Base-by-base conservation (phyloP, 1,140 invertebrate species). In the Cephus cinctus region DNA sequence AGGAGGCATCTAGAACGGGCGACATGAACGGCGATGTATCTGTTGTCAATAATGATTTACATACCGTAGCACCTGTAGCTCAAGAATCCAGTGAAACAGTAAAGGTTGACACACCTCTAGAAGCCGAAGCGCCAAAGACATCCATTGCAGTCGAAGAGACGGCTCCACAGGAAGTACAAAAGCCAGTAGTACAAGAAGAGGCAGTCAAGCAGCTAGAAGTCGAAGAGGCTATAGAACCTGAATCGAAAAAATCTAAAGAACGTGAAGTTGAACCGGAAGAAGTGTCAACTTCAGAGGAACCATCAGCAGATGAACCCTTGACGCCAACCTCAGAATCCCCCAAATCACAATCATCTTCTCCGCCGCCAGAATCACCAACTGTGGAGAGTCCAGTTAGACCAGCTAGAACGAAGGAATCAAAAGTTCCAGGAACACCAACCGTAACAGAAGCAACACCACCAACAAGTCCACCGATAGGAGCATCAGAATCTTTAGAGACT, bases 251-350 rank as follows among this genome's bases (percentile, higher is more conserved):
- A n/a, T n/a, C n/a, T n/a, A n/a, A n/a, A n/a, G n/a, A n/a, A n/a
- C n/a, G n/a, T n/a, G n/a, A n/a, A n/a, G n/a, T n/a, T n/a, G n/a
- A n/a, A n/a, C n/a, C n/a, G n/a, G n/a, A 40, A 35, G 34, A 47
- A 52, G 14, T 15, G 19, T 20, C 31, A 34, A 40, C 21, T 15
- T n/a, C 36, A 39, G 36, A 11, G n/a, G n/a, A n/a, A n/a, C n/a
- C n/a, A n/a, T n/a, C n/a, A 48, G 5, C 14, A 46, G 15, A 32
- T 31, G 27, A 18, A 32, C 35, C 22, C 31, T 22, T 11, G 14
- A 3, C 12, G 11, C 21, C 19, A 11, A 18, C 12, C 38, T 73
- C 76, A 6, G 75, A 77, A 20, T 76, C 77, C 50, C 76, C 77
- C 43, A 41, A 23, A 41, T n/a, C n/a, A n/a, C n/a, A n/a, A n/a